Evolutionary conservation across 2,113 vertebrate genomes (phyloP).

Genomic region (Lathamus discolor): DNA sequence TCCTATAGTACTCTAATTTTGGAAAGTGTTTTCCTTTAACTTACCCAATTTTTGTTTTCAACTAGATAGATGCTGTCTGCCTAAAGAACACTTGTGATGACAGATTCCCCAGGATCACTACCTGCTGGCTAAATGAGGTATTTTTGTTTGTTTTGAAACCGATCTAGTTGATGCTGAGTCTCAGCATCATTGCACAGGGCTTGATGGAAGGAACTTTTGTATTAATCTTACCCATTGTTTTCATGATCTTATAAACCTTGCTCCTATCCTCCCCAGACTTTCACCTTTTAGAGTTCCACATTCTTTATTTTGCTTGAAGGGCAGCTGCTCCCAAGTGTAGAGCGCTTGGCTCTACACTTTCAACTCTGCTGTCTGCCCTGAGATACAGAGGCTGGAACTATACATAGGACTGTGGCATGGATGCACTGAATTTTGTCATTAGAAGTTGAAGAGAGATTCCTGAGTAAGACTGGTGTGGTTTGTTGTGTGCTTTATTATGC

Average conservation of each 20-base stretch:
- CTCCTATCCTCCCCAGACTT: neutral
- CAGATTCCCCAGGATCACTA: neutral
- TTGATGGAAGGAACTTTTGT: neutral
- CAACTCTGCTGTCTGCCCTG: neutral
- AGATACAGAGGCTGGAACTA: neutral
- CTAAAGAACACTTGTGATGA: neutral
- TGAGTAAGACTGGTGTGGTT: neutral
- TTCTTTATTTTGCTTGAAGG: neutral
- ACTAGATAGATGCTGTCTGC: neutral
- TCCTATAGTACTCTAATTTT: neutral
- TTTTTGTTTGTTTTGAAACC: neutral
- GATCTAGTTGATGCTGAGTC: neutral
- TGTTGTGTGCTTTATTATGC: neutral
- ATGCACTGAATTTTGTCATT: neutral
- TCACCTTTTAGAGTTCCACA: neutral
- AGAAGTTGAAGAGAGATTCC: neutral
- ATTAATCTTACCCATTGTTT: neutral
- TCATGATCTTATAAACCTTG: neutral
- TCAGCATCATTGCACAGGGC: neutral
- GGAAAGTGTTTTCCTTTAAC: neutral
- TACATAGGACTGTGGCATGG: neutral
- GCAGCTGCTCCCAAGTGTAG: neutral
- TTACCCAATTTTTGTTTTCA: neutral
- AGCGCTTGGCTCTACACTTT: neutral
- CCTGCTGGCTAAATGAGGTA: neutral